Percentiles rank a stretch among this genome's conserved stretches.
Evolutionary conservation across 2,113 vertebrate genomes (phyloP).

Genomic region (Lepidiolamprologus cunningtoni): DNA sequence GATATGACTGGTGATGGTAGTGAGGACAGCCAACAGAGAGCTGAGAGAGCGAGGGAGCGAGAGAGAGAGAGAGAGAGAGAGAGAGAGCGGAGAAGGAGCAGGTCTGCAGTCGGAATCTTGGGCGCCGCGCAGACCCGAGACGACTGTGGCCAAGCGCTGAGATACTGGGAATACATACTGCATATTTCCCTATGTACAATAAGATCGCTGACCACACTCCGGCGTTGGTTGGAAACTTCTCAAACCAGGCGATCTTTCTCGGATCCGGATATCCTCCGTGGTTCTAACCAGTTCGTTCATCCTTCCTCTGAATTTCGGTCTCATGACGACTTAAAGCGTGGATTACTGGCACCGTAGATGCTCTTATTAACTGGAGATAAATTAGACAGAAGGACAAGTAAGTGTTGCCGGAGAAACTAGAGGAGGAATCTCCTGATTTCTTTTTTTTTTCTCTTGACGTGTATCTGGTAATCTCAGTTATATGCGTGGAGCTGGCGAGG

Average conservation of each 20-base stretch:
- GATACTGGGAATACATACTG: constrained; percentile 39
- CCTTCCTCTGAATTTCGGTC: background rate
- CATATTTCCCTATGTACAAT: constrained; percentile 2
- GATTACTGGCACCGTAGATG: constrained; percentile 50
- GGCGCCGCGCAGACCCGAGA: constrained; percentile 56
- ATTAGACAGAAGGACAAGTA: constrained; percentile 17
- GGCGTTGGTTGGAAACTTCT: constrained; percentile 54
- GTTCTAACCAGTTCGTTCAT: background rate
- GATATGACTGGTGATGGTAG: background rate
- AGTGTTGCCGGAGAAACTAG: constrained; percentile 24
- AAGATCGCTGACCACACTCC: constrained; percentile 12
- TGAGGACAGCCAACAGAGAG: background rate
- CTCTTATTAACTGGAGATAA: constrained; percentile 33
- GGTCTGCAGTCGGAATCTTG: constrained; percentile 69
- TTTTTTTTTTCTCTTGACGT: background rate
- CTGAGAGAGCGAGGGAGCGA: background rate
- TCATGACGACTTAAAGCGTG: constrained; percentile 37
- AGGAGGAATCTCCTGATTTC: constrained; percentile 16
- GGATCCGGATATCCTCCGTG: constrained; percentile 35
- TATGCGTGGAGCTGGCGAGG: constrained; percentile 17
- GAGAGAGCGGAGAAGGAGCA: constrained; percentile 45
- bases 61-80: background rate
- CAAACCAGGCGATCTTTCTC: background rate
- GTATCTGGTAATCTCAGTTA: background rate
- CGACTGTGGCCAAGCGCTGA: constrained; percentile 48